Base-by-base conservation (phyloP, 2,113 vertebrate genomes). In the Spheniscus mendiculus region DNA sequence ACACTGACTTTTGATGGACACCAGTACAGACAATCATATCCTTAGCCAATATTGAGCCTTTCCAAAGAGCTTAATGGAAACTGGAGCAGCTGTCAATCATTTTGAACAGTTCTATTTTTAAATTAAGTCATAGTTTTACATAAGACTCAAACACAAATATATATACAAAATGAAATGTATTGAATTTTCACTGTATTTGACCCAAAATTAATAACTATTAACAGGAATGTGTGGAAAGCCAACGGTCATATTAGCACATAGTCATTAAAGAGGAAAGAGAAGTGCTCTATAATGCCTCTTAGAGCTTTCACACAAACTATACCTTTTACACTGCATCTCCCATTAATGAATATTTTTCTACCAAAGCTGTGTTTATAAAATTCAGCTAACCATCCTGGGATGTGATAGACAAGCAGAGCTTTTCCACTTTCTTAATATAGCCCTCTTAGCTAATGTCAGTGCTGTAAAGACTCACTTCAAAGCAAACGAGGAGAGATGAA, bases 381-480 rank as follows among this genome's bases (percentile, higher is more conserved):
- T 40, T 53, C 77, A 83, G n/a, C 25, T 74, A 59, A 74, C 50
- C n/a, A 22, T 59, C 76, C 80, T 79, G 89, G n/a, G 77, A 62
- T 55, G 93, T 55, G 77, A 93, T 10, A 91, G 80, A 93, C 80
- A 22, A 87, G 91, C 69, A 79, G 81, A 91, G 83, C 42, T 92
- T 45, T 74, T 62, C 72, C 63, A 4, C 29, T 92, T 58, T 18
- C 76, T 90, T 45, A 42, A 42, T 10, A 21, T 3, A 94, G 9
- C 70, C 9, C 76, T 32, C 63, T 45, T 22, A 65, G 72, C 67
- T 90, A 69, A 65, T 34, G 77, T 72, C 90, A 90, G 78, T 2
- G 44, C 47, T 87, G 72, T 7, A 56, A 86, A 80, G 90, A 71
- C 29, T 81, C 83, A 53, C 95, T 81, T 96, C 93, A 95, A 96